Evolutionary conservation across 2,797 vertebrate genomes (phyloP).

Genomic region (Emys orbicularis): DNA sequence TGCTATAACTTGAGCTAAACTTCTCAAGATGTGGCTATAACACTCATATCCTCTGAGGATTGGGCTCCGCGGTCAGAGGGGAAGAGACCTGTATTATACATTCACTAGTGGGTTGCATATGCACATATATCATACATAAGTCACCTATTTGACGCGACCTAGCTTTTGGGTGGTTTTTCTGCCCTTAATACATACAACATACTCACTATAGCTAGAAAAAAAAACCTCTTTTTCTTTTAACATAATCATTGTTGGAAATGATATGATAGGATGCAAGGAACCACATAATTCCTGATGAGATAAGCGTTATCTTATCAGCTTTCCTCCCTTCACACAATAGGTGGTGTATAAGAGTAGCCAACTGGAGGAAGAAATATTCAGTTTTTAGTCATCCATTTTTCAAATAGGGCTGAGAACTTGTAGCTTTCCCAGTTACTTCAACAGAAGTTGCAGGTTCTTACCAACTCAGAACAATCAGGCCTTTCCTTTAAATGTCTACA

Average conservation of each 20-base stretch:
- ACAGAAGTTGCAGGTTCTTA: background rate
- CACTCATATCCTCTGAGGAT: too few relatives aligned
- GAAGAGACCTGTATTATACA: background rate
- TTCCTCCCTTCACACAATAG: background rate
- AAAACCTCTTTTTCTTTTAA: background rate
- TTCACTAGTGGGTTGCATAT: background rate
- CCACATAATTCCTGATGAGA: background rate
- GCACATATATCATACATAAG: background rate
- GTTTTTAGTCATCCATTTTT: background rate
- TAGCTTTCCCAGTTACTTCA: background rate
- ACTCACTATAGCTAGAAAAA: background rate
- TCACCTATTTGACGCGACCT: background rate
- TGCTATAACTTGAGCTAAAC: too few relatives aligned
- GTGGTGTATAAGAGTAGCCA: background rate
- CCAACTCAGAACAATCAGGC: background rate
- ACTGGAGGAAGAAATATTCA: background rate
- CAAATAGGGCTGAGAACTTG: background rate
- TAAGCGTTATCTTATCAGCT: background rate
- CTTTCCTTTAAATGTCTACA: background rate
- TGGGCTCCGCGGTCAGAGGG: too few relatives aligned
- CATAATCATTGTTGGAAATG: background rate
- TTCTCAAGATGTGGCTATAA: too few relatives aligned
- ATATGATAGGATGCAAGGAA: background rate
- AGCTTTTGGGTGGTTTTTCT: background rate
- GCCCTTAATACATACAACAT: background rate